Evolutionary conservation across 2,888 invertebrate species (phyloP).

Genomic region (Tupiocoris notatus): DNA sequence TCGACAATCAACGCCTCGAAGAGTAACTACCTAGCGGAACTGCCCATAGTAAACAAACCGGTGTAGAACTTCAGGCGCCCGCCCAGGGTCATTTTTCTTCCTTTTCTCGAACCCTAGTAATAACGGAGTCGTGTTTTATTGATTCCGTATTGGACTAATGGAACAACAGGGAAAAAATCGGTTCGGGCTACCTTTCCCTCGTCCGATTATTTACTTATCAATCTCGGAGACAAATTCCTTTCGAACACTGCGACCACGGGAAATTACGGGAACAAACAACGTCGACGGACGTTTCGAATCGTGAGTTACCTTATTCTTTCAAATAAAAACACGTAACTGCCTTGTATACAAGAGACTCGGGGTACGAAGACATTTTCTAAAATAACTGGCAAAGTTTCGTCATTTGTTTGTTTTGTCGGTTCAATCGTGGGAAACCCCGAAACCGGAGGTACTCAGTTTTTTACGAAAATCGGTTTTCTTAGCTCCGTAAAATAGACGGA

Average conservation of each 20-base stretch:
- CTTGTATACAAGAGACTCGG: too few relatives aligned
- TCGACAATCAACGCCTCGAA: background rate
- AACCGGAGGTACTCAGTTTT: background rate
- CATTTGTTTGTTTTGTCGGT: too few relatives aligned
- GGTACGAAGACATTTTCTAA: too few relatives aligned
- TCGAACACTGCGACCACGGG: background rate
- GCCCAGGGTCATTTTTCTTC: background rate
- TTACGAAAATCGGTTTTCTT: background rate
- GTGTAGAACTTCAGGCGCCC: background rate
- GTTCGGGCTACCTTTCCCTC: background rate
- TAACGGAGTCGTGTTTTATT: background rate
- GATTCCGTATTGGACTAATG: conserved; percentile 1
- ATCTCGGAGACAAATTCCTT: background rate
- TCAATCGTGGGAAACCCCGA: too few relatives aligned
- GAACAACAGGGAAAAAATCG: conserved; percentile 4
- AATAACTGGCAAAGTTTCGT: too few relatives aligned
- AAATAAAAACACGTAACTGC: too few relatives aligned
- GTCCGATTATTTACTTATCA: background rate
- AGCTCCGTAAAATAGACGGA: background rate
- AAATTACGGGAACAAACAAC: background rate
- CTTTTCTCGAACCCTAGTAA: background rate
- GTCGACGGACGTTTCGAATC: background rate
- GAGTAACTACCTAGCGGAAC: background rate
- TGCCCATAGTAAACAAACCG: background rate
- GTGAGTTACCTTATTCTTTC: too few relatives aligned